Percentiles rank a stretch among this genome's conserved stretches.
Conservation (phyloP, 1,140 invertebrate genomes). For the Ooceraea biroi region DNA sequence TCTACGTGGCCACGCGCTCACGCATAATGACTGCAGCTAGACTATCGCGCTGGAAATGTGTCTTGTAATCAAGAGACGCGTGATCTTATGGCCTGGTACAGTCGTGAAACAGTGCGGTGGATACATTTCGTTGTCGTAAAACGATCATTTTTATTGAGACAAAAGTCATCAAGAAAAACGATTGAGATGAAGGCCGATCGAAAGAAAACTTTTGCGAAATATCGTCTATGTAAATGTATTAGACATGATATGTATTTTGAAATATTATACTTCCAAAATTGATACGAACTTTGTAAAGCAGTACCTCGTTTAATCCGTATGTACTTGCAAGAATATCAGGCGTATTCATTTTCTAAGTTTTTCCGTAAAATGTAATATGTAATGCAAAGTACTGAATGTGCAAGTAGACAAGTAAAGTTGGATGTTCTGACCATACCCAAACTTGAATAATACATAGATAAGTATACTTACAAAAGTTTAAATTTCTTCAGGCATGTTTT, state of each 20-base stretch:
- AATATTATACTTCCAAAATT: too few relatives aligned
- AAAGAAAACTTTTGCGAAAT: too few relatives aligned
- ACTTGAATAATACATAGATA: background rate
- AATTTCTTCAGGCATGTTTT: background rate
- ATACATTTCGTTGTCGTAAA: conserved; percentile 12
- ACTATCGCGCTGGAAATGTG: conserved; percentile 41
- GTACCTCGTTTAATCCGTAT: background rate
- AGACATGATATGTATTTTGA: too few relatives aligned
- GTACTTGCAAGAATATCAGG: background rate
- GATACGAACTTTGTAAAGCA: background rate
- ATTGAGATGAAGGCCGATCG: too few relatives aligned
- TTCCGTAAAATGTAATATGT: background rate
- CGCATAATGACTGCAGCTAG: conserved; percentile 43
- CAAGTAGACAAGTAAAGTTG: background rate
- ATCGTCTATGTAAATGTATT: too few relatives aligned
- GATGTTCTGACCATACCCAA: background rate
- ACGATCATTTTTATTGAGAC: conserved; percentile 25
- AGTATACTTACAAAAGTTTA: background rate
- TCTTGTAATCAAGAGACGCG: conserved; percentile 57
- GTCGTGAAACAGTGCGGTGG: conserved; percentile 21
- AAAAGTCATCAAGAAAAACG: too few relatives aligned
- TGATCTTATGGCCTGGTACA: conserved; percentile 32
- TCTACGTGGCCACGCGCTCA: conserved; percentile 47
- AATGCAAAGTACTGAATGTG: background rate
- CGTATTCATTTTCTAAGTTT: background rate